A percentile compares a stretch with the other conserved stretches of the same genome.
Evolutionary conservation across 2,888 invertebrate genomes (phyloP).

Genomic region (Saturnia japonica): DNA sequence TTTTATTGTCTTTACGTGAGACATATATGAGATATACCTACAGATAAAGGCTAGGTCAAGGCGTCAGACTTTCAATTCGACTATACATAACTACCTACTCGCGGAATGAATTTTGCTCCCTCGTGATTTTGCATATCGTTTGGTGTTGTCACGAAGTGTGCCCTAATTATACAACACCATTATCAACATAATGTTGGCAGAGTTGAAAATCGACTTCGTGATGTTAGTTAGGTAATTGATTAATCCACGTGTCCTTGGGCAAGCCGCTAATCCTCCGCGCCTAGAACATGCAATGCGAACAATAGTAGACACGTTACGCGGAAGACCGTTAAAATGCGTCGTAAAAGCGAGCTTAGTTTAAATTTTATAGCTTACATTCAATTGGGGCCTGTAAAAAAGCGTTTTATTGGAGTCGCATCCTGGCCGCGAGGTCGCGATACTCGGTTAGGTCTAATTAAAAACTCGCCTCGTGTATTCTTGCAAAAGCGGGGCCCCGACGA

Average conservation of each 20-base stretch:
- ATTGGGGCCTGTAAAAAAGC: conserved; percentile 79
- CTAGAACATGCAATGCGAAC: conserved; percentile 47
- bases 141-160: conserved; percentile 59
- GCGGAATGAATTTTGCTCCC: conserved; percentile 53
- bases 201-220: conserved; percentile 54
- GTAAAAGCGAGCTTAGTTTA: conserved; percentile 76
- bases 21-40: conserved; percentile 75
- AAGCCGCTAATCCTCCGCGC: conserved; percentile 51
- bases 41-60: conserved; percentile 69
- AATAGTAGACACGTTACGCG: conserved; percentile 69
- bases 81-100: conserved; percentile 41
- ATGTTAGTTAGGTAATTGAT: conserved; percentile 59
- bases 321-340: conserved; percentile 74
- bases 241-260: conserved; percentile 67
- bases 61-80: conserved; percentile 72
- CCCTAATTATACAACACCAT: conserved; percentile 60
- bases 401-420: conserved; percentile 79
- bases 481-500: conserved; percentile 59
- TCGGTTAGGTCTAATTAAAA: conserved; percentile 78
- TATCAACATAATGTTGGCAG: conserved; percentile 65
- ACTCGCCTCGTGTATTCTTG: conserved; percentile 64
- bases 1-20: conserved; percentile 80
- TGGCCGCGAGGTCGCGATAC: conserved; percentile 72
- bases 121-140: conserved; percentile 56
- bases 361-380: conserved; percentile 77